Conservation (phyloP, 2,888 invertebrate genomes). For the Hyalella azteca region DNA sequence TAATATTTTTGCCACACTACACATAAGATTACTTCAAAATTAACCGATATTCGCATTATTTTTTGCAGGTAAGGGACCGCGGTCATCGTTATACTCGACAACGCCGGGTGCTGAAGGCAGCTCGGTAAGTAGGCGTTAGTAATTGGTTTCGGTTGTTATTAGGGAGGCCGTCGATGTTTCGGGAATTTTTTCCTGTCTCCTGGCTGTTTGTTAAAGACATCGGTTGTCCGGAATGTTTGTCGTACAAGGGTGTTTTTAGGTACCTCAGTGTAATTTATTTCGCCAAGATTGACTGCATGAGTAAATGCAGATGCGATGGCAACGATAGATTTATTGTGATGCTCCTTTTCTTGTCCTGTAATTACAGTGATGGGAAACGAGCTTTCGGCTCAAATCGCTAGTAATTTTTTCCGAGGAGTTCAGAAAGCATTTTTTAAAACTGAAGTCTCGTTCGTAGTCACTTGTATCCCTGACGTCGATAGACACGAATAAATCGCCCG, state of each 20-base stretch:
- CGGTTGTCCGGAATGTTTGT: not conserved
- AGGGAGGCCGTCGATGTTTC: not conserved
- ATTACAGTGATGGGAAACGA: conserved; percentile 3
- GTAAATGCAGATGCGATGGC: not conserved
- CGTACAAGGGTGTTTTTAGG: not conserved
- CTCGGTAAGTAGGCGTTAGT: conserved; percentile 20
- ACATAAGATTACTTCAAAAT: too few species aligned
- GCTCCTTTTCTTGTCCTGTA: not conserved
- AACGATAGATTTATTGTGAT: conserved; percentile 27
- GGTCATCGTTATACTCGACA: too few species aligned
- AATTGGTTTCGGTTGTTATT: conserved; percentile 34
- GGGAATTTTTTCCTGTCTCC: conserved; percentile 2
- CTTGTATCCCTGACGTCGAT: too few species aligned
- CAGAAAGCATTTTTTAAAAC: too few species aligned
- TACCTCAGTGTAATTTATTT: not conserved
- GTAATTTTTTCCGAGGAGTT: too few species aligned
- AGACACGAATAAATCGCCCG: too few species aligned
- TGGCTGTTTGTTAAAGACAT: conserved; percentile 17
- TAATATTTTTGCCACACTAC: too few species aligned
- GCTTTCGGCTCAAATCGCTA: not conserved
- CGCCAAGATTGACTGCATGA: not conserved
- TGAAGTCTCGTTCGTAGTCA: too few species aligned
- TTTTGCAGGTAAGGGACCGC: too few species aligned
- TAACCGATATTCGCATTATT: too few species aligned
- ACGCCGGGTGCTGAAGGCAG: conserved; percentile 7